A percentile compares a stretch with the other conserved stretches of the same genome.
These are phyloP conservation scores for Reticulitermes lucifugus DNA, from an alignment of 2,888 invertebrate genomes.

Conservation along the genomic window DNA sequence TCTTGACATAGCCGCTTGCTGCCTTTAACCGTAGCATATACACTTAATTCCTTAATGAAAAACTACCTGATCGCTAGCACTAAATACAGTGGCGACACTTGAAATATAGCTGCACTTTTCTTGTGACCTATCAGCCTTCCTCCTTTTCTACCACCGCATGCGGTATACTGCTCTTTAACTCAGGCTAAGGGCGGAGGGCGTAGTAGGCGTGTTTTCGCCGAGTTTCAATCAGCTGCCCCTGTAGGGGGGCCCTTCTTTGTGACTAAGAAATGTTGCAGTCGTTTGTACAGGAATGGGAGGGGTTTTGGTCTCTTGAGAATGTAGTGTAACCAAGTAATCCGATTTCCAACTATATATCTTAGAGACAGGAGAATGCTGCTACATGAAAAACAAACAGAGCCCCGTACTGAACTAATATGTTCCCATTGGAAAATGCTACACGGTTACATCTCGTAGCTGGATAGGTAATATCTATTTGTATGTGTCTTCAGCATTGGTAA, in stretches of 20 bases:
- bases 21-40: too few relatives aligned
- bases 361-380: constrained; percentile 10
- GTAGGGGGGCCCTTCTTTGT: constrained; percentile 40
- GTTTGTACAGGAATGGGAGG: constrained; percentile 40
- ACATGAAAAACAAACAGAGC: constrained; percentile 33
- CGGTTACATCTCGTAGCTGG: background rate
- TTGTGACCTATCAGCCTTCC: background rate
- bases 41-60: too few relatives aligned
- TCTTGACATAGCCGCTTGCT: too few relatives aligned
- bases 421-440: constrained; percentile 16
- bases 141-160: background rate
- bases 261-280: constrained; percentile 47
- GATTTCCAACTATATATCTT: constrained; percentile 44
- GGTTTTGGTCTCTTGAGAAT: constrained; percentile 39
- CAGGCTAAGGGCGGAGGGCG: constrained; percentile 3
- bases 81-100: background rate
- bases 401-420: constrained; percentile 15
- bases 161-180: constrained; percentile 20
- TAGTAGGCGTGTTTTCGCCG: constrained; percentile 33
- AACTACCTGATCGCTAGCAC: too few relatives aligned
- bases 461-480: constrained; percentile 9
- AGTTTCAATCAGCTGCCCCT: constrained; percentile 43
- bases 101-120: background rate
- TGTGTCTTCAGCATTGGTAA: constrained; percentile 14
- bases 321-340: constrained; percentile 47